phyloP scores from a whole-genome alignment of 2,888 invertebrate species.

The Xanthia togata region DNA sequence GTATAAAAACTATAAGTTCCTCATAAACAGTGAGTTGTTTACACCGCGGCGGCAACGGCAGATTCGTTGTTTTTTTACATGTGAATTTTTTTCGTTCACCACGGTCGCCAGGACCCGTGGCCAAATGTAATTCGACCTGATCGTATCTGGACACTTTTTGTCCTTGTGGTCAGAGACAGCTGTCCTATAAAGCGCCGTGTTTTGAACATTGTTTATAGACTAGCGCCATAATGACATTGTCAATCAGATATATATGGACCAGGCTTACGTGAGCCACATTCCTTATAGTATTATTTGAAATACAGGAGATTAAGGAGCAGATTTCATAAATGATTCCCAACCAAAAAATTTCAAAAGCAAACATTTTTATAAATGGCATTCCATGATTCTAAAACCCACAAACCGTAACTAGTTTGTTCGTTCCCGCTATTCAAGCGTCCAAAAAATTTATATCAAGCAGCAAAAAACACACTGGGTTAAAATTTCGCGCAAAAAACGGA shows the following conservation, averaged over 20 bases:
- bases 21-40: constrained; percentile 84
- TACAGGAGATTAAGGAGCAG: constrained; percentile 16
- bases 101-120: constrained; percentile 78
- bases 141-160: constrained; percentile 88
- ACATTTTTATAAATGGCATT: constrained; percentile 16
- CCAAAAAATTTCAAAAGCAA: too few relatives aligned
- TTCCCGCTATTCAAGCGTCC: background rate
- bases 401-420: background rate
- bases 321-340: constrained; percentile 8
- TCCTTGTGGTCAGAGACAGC: constrained; percentile 88
- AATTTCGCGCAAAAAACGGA: constrained; percentile 71
- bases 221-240: constrained; percentile 74
- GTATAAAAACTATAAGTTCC: constrained; percentile 77
- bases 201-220: constrained; percentile 84
- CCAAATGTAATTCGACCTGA: constrained; percentile 89
- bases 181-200: constrained; percentile 82
- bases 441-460: constrained; percentile 17
- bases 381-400: constrained; percentile 20
- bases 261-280: constrained; percentile 56
- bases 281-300: constrained; percentile 37
- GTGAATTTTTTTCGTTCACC: constrained; percentile 79
- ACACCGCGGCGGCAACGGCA: constrained; percentile 77
- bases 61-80: constrained; percentile 73
- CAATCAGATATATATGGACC: constrained; percentile 65
- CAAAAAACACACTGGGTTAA: constrained; percentile 53